phyloP scores from a whole-genome alignment of 2,888 invertebrate genomes.

The Drosophila quasianomalipes region DNA sequence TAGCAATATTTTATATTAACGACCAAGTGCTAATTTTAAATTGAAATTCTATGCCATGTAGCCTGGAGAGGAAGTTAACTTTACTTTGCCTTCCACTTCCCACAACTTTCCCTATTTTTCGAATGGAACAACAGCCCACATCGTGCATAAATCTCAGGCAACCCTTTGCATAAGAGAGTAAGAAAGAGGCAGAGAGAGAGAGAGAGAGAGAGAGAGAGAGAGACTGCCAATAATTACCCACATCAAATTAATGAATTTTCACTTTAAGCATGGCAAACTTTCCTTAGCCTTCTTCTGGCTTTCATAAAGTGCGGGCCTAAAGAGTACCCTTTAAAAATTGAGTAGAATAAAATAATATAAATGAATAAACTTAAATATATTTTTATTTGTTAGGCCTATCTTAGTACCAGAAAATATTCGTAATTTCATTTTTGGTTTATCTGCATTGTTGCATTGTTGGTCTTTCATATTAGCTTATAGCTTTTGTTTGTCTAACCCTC shows the following conservation, averaged over 20 bases:
- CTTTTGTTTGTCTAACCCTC: slow-evolving; percentile 26
- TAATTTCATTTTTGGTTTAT: not conserved
- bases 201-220: not conserved
- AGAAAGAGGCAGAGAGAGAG: not conserved
- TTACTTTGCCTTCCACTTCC: not conserved
- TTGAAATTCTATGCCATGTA: slow-evolving; percentile 69
- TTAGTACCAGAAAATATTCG: not conserved
- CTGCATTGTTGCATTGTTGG: not conserved
- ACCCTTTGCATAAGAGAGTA: slow-evolving; percentile 19
- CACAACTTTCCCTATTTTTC: not conserved
- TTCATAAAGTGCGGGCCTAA: slow-evolving; percentile 24
- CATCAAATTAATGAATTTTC: slow-evolving; percentile 51
- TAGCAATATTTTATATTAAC: slow-evolving; percentile 79
- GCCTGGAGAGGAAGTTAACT: slow-evolving; percentile 12
- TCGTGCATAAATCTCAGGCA: slow-evolving; percentile 49
- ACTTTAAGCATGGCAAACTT: slow-evolving; percentile 6
- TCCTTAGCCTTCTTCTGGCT: slow-evolving; percentile 17
- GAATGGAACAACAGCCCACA: slow-evolving; percentile 3
- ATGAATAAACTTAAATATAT: not conserved
- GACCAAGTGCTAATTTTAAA: slow-evolving; percentile 75
- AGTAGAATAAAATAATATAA: not conserved
- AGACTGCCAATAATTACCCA: slow-evolving; percentile 70
- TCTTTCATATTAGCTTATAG: not conserved
- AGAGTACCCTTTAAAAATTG: not conserved
- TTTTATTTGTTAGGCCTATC: not conserved